A percentile compares a stretch with the other conserved stretches of the same genome.
Conservation (phyloP, 2,888 invertebrate species). For the Trichopria drosophilae region DNA sequence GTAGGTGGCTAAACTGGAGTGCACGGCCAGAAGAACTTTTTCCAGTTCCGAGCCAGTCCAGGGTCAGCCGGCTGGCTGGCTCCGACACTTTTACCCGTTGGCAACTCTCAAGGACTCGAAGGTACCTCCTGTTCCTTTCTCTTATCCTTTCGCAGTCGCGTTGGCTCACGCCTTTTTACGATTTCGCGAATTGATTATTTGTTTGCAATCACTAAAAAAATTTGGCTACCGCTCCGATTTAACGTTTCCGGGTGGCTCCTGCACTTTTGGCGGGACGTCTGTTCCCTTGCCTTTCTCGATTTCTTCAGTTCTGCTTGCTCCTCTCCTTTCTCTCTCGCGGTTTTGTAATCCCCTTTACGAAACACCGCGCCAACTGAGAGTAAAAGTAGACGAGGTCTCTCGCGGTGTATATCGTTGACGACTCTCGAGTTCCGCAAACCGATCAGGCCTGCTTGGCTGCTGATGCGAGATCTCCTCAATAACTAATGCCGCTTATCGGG, state of each 20-base stretch:
- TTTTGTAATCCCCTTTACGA: slow-evolving; percentile 54
- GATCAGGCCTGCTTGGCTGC: no score
- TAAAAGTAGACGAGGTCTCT: no score
- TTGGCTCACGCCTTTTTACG: slow-evolving; percentile 44
- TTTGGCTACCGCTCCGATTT: not conserved
- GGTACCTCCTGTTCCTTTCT: slow-evolving; percentile 57
- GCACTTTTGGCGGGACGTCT: not conserved
- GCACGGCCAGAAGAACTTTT: slow-evolving; percentile 25
- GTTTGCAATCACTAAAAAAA: no score
- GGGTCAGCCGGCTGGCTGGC: slow-evolving; percentile 56
- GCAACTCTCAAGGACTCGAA: slow-evolving; percentile 56
- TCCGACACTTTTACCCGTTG: slow-evolving; percentile 56
- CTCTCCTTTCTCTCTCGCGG: slow-evolving; percentile 14
- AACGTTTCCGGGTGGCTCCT: not conserved
- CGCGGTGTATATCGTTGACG: slow-evolving; percentile 12
- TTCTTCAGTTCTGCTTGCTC: slow-evolving; percentile 46
- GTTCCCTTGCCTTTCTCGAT: slow-evolving; percentile 39
- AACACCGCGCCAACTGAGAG: no score
- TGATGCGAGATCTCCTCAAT: no score
- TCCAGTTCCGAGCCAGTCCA: slow-evolving; percentile 43
- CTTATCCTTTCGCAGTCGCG: slow-evolving; percentile 56
- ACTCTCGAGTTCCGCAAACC: not conserved
- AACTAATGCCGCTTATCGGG: no score
- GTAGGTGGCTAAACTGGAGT: no score
- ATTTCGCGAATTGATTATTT: no score